Evolutionary conservation across 2,113 vertebrate species (phyloP).

Genomic region (Corythornis vintsioides): DNA sequence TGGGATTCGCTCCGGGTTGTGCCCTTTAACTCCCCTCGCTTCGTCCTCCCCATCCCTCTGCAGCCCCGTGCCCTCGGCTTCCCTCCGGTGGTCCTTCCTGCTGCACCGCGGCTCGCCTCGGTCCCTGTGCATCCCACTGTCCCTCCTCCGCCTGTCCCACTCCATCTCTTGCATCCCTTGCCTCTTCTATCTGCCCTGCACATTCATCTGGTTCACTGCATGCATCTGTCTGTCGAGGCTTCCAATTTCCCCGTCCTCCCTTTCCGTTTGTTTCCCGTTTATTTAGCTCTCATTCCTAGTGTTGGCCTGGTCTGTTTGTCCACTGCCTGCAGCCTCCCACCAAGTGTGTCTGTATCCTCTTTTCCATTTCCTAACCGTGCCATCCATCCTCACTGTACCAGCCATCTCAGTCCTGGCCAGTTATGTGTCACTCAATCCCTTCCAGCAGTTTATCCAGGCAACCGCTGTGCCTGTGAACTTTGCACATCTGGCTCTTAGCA

Average conservation of each 20-base stretch:
- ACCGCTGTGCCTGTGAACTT: conserved; percentile 35
- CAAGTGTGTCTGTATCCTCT: neutral
- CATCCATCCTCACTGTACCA: neutral
- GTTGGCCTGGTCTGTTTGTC: conserved; percentile 38
- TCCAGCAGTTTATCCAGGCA: conserved; percentile 21
- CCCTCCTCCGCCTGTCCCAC: neutral
- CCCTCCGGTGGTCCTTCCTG: neutral
- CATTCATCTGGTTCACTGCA: neutral
- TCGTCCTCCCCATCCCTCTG: neutral
- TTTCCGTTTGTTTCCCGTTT: neutral
- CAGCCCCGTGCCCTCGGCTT: neutral
- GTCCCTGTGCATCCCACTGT: neutral
- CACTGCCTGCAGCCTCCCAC: neutral
- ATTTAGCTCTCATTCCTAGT: neutral
- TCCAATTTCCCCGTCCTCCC: neutral
- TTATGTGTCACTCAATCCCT: neutral
- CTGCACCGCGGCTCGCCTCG: neutral
- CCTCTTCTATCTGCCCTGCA: neutral
- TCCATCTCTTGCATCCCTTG: neutral
- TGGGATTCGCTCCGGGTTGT: neutral
- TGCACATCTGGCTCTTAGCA: conserved; percentile 45
- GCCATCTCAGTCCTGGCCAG: conserved; percentile 9
- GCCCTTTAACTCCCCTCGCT: neutral
- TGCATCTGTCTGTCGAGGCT: conserved; percentile 1
- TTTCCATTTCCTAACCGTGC: neutral